Evolutionary conservation across 2,797 vertebrate species (phyloP).

Genomic region (Pangasius sanitwongsei): DNA sequence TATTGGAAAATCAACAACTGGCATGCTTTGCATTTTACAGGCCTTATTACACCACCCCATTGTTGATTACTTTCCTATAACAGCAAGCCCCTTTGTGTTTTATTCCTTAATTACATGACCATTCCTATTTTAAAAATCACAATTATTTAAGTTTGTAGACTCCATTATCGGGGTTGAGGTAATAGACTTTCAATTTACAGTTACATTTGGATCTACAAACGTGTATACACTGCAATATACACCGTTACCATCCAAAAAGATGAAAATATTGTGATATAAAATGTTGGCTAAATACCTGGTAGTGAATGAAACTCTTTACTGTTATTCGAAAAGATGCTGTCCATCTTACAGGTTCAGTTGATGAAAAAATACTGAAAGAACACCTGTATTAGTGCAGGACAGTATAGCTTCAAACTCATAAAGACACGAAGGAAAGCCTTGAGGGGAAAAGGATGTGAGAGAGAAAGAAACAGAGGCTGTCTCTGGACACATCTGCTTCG

Average conservation of each 20-base stretch:
- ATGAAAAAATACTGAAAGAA: not conserved
- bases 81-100: not conserved
- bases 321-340: not conserved
- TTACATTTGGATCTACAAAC: not conserved
- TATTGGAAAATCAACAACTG: not conserved
- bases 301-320: not conserved
- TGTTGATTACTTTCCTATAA: not conserved
- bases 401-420: not conserved
- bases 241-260: not conserved
- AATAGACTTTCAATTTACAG: not conserved
- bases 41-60: not conserved
- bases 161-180: not conserved
- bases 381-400: not conserved
- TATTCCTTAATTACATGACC: too few species aligned
- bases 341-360: not conserved
- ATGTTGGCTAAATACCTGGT: not conserved
- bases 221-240: not conserved
- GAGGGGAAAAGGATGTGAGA: not conserved
- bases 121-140: not conserved
- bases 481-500: slow-evolving; percentile 26
- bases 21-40: not conserved
- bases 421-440: not conserved
- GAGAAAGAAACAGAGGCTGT: not conserved
- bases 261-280: not conserved
- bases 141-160: not conserved